Conservation (phyloP, 2,797 vertebrate species). For the Ataeniobius toweri region DNA sequence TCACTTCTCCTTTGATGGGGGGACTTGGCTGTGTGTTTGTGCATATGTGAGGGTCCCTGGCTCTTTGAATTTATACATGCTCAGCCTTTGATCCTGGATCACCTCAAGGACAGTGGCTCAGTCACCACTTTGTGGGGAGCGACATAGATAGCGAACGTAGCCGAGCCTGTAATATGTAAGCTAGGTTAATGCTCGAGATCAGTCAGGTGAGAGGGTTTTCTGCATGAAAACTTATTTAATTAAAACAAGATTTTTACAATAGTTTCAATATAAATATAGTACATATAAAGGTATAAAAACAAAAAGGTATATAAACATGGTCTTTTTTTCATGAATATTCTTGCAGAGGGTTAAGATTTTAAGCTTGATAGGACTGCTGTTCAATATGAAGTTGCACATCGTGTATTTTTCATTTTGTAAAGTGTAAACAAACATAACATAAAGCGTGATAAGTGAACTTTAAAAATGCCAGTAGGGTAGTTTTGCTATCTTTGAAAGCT, state of each 20-base stretch:
- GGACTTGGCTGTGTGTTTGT: constrained; percentile 25
- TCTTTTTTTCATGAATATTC: too few species aligned
- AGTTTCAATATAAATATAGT: background rate
- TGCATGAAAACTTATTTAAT: background rate
- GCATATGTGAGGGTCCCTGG: constrained; percentile 22
- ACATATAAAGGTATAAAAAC: background rate
- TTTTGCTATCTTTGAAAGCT: background rate
- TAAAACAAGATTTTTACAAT: constrained; percentile 6
- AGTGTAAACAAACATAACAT: constrained; percentile 6
- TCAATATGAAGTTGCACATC: background rate
- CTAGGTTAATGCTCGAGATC: constrained; percentile 25
- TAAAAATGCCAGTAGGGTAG: background rate
- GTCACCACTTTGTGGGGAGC: constrained; percentile 15
- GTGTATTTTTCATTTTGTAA: background rate
- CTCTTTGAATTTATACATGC: constrained; percentile 34
- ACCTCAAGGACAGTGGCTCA: constrained; percentile 56
- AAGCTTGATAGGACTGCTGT: background rate
- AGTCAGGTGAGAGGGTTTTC: background rate
- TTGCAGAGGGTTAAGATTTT: background rate
- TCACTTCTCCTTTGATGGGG: constrained; percentile 40
- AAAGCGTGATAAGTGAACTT: constrained; percentile 3
- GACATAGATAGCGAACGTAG: constrained; percentile 10
- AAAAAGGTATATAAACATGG: too few species aligned
- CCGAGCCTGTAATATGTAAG: constrained; percentile 3
- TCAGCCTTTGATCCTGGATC: constrained; percentile 53